Percentiles rank a stretch among this genome's conserved stretches.
These are phyloP conservation scores for Pelvicachromis taeniatus DNA, from an alignment of 2,113 vertebrate genomes.

Conservation along the genomic window DNA sequence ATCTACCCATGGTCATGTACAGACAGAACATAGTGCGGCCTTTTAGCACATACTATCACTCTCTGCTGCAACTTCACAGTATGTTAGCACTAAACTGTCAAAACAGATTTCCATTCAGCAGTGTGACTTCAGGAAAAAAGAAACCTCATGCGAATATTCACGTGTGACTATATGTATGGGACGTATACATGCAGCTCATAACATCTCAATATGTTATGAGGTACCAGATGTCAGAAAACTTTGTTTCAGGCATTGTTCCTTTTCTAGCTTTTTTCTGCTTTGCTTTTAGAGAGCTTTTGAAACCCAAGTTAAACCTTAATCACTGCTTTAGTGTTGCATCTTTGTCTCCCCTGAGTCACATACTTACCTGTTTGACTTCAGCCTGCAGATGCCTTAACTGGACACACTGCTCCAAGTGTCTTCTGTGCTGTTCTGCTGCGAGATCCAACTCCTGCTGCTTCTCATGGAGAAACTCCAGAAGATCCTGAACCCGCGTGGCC, in stretches of 20 bases:
- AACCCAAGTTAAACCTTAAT: not conserved
- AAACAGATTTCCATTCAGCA: not conserved
- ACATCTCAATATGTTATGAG: not conserved
- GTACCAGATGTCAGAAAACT: not conserved
- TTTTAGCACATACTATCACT: not conserved
- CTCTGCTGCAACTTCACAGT: not conserved
- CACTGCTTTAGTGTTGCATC: not conserved
- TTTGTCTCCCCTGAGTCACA: not conserved
- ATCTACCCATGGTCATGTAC: slow-evolving; percentile 33
- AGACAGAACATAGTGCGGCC: slow-evolving; percentile 25
- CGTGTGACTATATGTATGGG: not conserved
- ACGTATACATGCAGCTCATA: fast-evolving
- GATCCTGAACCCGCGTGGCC: slow-evolving; percentile 92
- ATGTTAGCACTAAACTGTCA: not conserved
- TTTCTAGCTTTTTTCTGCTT: not conserved
- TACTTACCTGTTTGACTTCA: slow-evolving; percentile 90
- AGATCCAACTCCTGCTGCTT: slow-evolving; percentile 96
- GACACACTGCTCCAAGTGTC: slow-evolving; percentile 95
- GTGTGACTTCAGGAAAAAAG: not conserved
- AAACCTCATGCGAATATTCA: not conserved
- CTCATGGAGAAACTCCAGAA: slow-evolving; percentile 95
- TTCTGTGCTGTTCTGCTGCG: slow-evolving; percentile 89
- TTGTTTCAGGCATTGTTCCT: not conserved
- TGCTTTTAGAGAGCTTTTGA: not conserved
- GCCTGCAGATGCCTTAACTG: slow-evolving; percentile 96